Conservation (phyloP, 2,888 invertebrate genomes). For the Strigamia maritima region DNA sequence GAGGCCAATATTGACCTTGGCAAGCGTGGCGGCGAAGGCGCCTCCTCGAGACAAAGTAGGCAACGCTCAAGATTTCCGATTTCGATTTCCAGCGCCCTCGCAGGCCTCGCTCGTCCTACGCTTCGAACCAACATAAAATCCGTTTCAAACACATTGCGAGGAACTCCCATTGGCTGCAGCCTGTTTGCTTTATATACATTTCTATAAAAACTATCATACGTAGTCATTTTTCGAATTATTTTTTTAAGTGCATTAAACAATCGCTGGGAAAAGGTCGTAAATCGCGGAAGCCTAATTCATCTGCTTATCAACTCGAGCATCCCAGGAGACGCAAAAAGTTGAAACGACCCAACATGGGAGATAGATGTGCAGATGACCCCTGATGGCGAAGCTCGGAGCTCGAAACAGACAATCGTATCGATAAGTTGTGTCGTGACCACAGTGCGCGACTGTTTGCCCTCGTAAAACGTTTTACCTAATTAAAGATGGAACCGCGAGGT, state of each 20-base stretch:
- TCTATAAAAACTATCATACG: no score
- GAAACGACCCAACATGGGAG: conserved; percentile 14
- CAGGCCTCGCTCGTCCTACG: no score
- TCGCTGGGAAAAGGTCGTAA: no score
- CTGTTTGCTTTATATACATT: no score
- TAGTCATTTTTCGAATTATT: no score
- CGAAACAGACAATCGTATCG: conserved; percentile 19
- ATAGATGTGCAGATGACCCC: background rate
- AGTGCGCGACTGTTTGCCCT: background rate
- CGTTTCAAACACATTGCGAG: no score
- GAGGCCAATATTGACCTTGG: conserved; percentile 18
- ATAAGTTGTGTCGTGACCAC: conserved; percentile 15
- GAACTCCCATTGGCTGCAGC: no score
- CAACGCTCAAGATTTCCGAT: background rate
- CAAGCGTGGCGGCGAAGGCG: background rate
- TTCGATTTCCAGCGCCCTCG: background rate
- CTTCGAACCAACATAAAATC: no score
- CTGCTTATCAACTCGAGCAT: background rate
- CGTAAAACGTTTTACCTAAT: background rate
- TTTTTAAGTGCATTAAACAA: no score
- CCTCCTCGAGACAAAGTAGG: background rate
- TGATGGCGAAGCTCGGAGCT: background rate
- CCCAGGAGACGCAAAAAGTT: conserved; percentile 2
- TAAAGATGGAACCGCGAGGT: conserved; percentile 5
- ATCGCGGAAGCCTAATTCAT: conserved; percentile 23